Base-by-base conservation (phyloP, 2,888 invertebrate genomes). In the Dione vanillae region DNA sequence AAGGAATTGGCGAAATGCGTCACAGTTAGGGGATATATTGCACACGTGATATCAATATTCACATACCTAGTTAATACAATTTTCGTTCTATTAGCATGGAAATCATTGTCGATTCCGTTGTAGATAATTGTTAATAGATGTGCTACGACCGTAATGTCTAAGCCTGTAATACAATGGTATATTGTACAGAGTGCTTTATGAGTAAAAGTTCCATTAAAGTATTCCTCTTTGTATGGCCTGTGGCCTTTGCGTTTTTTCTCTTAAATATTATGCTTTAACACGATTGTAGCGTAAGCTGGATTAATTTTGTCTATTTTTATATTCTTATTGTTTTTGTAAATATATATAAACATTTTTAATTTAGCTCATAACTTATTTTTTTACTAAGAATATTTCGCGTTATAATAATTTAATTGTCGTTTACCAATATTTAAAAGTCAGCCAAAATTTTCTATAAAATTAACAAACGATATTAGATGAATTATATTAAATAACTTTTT, bases 21-120 rank as follows among this genome's bases (percentile, higher is more conserved):
- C 75, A 74, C 71, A 71, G 69, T 71, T 62, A 73, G 71, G 73
- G 68, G 67, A 72, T 72, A 77, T 65, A 73, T 74, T 71, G 76
- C 69, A 70, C 71, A 75, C 72, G 77, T 76, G 75, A 74, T 76
- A 76, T 75, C 75, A 75, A 77, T 77, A 75, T 75, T 72, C 75
- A 70, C 71, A 74, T 71, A 75, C 74, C 74, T 74, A 61, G 66
- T 72, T 77, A 78, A 78, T 71, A 73, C 49, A 74, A 77, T 78
- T 78, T 78, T 75, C 74, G 76, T 69, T 73, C 74, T 74, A 78
- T 77, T 76, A 76, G 68, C 74, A 77, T 75, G 72, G 75, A 73
- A 75, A 75, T 72, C 68, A 74, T 75, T 72, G 69, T 67, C 70
- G 75, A 73, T 74, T 73, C 64, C 56, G 70, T 69, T 73, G 67